Evolutionary conservation across 2,113 vertebrate genomes (phyloP), one percentile per base, ranked within the genome.

Genomic region (Macrotus californicus): DNA sequence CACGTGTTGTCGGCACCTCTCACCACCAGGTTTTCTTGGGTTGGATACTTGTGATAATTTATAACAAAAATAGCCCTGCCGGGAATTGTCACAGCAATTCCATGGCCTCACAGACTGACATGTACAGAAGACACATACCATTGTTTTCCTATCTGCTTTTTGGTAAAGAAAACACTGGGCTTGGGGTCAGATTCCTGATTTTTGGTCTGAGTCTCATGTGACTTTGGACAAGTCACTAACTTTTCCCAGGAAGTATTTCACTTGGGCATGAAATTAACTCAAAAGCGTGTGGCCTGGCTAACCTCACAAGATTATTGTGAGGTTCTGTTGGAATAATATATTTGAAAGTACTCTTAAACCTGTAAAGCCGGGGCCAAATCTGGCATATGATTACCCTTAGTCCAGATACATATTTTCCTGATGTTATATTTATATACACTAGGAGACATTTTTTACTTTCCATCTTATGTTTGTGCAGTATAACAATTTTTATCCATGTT

Each of bases 31-130:
- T 75, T 96, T 93, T 82, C 85, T 97, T 89, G 77, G 73, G 69
- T 76, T 81, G 81, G 95, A 90, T 96, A 93, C 86, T 93, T 95
- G 41, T 70, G 93, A 91, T 94, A 93, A 94, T 73, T 97, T 92
- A 82, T 48, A 94, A 46, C 77, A 97, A 95, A 97, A 96, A 96
- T 91, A 87, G 85, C 59, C 67, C 86, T 96, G 29, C 43, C 43
- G 81, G 19, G 48, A 81, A 93, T 94, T 61, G 16, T 89, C 61
- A 69, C 54, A n/a, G 43, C 14, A 39, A 52, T 13, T 26, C 24
- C 0, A 3, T 26, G 59, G n/a, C 59, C 61, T 92, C 56, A 83
- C 41, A 67, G 61, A 72, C 31, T 92, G 50, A 81, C 3, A 77
- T 0, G 1, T 29, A 43, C 8, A 75, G 59, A 22, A 7, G 66